Percentiles rank a stretch among this genome's conserved stretches.
phyloP scores from a whole-genome alignment of 1,140 invertebrate species.

The Drosophila pectinifera region DNA sequence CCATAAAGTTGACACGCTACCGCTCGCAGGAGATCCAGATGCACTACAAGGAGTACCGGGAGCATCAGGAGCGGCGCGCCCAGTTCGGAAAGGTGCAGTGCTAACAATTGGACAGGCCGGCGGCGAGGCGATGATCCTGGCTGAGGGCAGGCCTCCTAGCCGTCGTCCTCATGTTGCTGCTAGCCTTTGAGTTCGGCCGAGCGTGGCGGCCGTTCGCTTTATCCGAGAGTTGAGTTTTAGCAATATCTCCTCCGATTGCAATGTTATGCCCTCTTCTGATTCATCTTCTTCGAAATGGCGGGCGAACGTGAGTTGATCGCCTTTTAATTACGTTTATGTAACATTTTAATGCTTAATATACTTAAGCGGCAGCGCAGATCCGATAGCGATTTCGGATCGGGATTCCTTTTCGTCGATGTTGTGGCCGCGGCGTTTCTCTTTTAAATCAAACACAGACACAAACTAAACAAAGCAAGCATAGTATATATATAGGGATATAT shows the following conservation, averaged over 20 bases:
- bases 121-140: slow-evolving; percentile 70
- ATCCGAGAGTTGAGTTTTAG: slow-evolving; percentile 18
- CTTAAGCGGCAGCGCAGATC: slow-evolving; percentile 57
- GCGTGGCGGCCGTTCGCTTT: slow-evolving; percentile 34
- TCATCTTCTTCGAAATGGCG: slow-evolving; percentile 6
- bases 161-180: slow-evolving; percentile 60
- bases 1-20: slow-evolving; percentile 97
- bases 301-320: slow-evolving; percentile 22
- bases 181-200: slow-evolving; percentile 62
- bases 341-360: slow-evolving; percentile 63
- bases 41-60: slow-evolving; percentile 83
- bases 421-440: slow-evolving; percentile 46
- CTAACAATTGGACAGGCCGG: slow-evolving; percentile 75
- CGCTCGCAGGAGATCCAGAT: slow-evolving; percentile 88
- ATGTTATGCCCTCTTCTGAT: not conserved
- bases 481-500: slow-evolving; percentile 54
- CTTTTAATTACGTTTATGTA: slow-evolving; percentile 52
- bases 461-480: slow-evolving; percentile 50
- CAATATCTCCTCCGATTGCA: slow-evolving; percentile 1
- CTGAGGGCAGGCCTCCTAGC: slow-evolving; percentile 67
- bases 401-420: slow-evolving; percentile 33
- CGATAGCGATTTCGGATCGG: slow-evolving; percentile 35
- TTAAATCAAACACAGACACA: slow-evolving; percentile 47
- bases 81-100: slow-evolving; percentile 83
- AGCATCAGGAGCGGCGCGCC: slow-evolving; percentile 75